Conservation (phyloP, 2,888 invertebrate genomes). For the Beris morrisii region DNA sequence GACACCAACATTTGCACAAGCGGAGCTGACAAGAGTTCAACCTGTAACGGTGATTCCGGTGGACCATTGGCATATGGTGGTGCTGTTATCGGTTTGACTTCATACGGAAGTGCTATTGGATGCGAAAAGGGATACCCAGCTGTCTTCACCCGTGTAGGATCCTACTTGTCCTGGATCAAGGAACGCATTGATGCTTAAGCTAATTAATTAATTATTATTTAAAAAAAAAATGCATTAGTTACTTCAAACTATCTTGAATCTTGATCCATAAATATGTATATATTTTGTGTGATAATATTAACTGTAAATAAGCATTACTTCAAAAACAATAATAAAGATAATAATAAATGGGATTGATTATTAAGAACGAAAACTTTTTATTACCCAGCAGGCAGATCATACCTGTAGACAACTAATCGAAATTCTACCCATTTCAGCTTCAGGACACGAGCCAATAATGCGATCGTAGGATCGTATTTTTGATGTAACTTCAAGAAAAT, state of each 20-base stretch:
- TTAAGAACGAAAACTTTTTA: too few species aligned
- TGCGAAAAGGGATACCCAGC: constrained; percentile 44
- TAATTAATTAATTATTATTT: neutral
- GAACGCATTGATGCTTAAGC: neutral
- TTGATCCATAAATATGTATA: too few species aligned
- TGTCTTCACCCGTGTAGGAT: constrained; percentile 29
- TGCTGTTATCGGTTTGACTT: constrained; percentile 48
- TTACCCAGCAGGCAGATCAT: too few species aligned
- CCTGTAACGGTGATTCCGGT: constrained; percentile 58
- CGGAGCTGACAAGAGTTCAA: constrained; percentile 50
- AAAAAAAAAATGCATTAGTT: neutral
- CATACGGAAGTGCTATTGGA: constrained; percentile 47
- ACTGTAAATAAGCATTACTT: too few species aligned
- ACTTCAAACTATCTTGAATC: neutral
- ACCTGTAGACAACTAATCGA: too few species aligned
- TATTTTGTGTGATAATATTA: too few species aligned
- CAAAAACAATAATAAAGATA: too few species aligned
- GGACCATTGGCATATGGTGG: constrained; percentile 45
- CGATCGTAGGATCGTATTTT: too few species aligned
- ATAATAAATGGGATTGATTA: too few species aligned
- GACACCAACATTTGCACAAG: constrained; percentile 57
- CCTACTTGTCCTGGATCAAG: constrained; percentile 30
- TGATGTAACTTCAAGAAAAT: too few species aligned
- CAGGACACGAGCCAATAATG: too few species aligned
- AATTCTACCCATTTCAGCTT: too few species aligned